Base-by-base conservation (phyloP, 2,113 vertebrate genomes). In the Myotis yumanensis region DNA sequence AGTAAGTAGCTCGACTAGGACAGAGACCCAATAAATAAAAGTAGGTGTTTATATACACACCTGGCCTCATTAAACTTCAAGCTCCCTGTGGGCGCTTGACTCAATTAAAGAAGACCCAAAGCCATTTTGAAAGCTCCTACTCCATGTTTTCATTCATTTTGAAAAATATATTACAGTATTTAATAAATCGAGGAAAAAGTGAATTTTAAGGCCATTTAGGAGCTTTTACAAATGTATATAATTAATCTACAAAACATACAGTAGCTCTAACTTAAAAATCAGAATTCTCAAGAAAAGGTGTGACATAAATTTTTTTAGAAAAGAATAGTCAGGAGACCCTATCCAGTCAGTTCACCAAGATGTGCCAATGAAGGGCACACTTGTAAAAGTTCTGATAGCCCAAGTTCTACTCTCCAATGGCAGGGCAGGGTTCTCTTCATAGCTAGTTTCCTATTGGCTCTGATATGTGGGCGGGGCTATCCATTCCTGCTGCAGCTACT, bases 331-430 rank as follows among this genome's bases (percentile, higher is more conserved):
- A 83, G 79, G 57, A 84, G 89, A 95, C 89, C 94, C 96, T 30
- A 66, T 48, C 72, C 79, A 17, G 25, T 57, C 48, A 73, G 48
- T 51, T 35, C 76, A 90, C 52, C 40, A 73, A 94, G 37, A 68
- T 35, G 76, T 73, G 95, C 46, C 89, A 64, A 88, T 95, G 32
- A 64, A 5, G 51, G 28, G 6, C 52, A 95, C 59, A 59, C 79
- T 95, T 76, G 86, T 73, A 77, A 69, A 81, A 93, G 89, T 91
- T 73, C 46, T 90, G 59, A 3, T 30, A 76, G 77, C 25, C 43
- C 17, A 51, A 66, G 16, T 57, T 32, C n/a, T 75, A 4, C 8
- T 35, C 0, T 20, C 98, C 97, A 98, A 97, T 97, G 84, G 84
- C 37, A 82, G 94, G 64, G 51, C 18, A 51, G 6, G 25, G 66